Base-by-base conservation (phyloP, 2,797 vertebrate genomes). In the Gallirallus australis region DNA sequence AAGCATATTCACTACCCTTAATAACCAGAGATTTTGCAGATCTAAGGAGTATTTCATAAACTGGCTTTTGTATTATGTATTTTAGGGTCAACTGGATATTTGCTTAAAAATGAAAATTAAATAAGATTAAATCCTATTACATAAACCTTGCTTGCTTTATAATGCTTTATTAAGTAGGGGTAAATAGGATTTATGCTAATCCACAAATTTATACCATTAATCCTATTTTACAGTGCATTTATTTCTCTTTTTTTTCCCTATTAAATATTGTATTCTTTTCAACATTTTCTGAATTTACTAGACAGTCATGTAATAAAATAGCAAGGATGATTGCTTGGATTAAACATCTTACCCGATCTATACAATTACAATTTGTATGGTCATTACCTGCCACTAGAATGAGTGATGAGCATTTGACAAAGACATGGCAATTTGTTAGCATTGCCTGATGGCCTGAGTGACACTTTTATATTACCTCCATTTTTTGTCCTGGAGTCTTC, bases 121-220 rank as follows among this genome's bases (percentile, higher is more conserved):
- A 64, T 85, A 95, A 87, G 78, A 94, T 85, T 64, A 96, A 94
- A 82, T 68, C 64, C 91, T 72, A 81, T 92, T 94, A 96, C 40
- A 94, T 76, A 94, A 95, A 72, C 42, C 33, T 83, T 86, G 77
- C 79, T 86, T 93, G 82, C 79, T 94, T 94, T 93, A 84, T 88
- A 96, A 95, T 96, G 89, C 82, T 59, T 95, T 93, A 95, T 95
- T 96, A 96, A 95, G 84, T 83, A 90, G 23, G 82, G 59, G 80
- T 95, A 97, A 96, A 95, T 78, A 78, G 64, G 96, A 93, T 96
- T 97, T 96, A 93, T 81, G 52, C 28, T 97, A 96, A 96, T 96
- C 77, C 63, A 93, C 63, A 91, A 65, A 93, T 95, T 96, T 85
- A 95, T 71, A 81, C 28, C 88, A 94, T 63, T 81, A 95, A 92